Evolutionary conservation across 2,888 invertebrate genomes (phyloP), one percentile per base, ranked within the genome.

Genomic region (Dioctria linearis): DNA sequence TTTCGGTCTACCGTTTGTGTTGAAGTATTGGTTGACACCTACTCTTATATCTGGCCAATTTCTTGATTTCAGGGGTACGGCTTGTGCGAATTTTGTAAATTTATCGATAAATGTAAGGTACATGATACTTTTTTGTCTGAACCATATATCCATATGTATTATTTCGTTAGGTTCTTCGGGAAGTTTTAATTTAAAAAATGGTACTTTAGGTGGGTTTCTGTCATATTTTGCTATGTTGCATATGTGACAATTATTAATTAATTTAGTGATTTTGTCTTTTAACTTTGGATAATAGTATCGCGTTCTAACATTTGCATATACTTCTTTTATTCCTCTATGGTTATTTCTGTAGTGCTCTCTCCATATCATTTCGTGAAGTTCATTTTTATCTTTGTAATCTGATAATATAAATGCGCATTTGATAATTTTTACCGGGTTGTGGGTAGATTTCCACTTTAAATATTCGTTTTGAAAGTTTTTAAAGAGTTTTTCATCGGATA

Each of bases 251-350:
- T 37, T 63, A 37, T 63, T 25, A 2, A 63, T 63, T 4, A 49
- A 42, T 49, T 69, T 69, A 6, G 46, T 46, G 13, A 69, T 49
- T 49, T 49, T 0, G 9, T 46, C 51, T 51, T 69, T 69, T 46
- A 69, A 25, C 25, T 69, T 69, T 13, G 46, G 46, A 37, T 49
- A 69, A 49, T 46, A 69, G 39, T 39, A 39, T 65, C 39, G 13
- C 11, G 39, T 5, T 25, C 65, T 25, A 65, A 65, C 39, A 37
- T 65, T 65, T 39, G 65, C 5, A 69, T 69, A 49, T 9, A 46
- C 37, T 69, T 69, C 49, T 51, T 69, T 13, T 5, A n/a, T 49
- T 25, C 69, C 69, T 69, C 69, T 65, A 40, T 65, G 65, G 59
- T 59, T 59, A n/a, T 59, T 59, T 59, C 25, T 59, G 59, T 59